Evolutionary conservation across 2,888 invertebrate species (phyloP), one percentile per base, ranked within the genome.

Genomic region (Exocentrus adspersus): DNA sequence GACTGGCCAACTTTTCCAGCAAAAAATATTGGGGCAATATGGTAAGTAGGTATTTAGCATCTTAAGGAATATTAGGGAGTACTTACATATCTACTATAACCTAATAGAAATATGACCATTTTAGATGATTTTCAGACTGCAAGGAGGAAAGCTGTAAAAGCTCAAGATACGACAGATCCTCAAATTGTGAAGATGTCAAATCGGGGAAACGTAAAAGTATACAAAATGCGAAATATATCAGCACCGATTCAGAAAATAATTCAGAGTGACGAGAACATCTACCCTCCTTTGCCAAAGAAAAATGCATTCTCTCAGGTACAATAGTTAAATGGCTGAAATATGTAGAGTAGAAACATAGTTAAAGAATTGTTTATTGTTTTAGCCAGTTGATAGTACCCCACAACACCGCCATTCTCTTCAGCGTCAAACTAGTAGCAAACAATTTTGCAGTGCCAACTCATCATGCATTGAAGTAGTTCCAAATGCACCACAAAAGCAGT

Each of bases 51-150:
- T n/a, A n/a, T n/a, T n/a, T n/a, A n/a, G 4, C 7, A 6, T 28
- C 28, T 28, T 4, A 28, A 28, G 4, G 28, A 28, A 28, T 28
- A 7, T 28, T 28, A 28, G 7, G 28, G 4, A 28, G 5, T n/a
- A n/a, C n/a, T n/a, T n/a, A n/a, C n/a, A n/a, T n/a, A n/a, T n/a
- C n/a, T n/a, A n/a, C 28, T 28, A 28, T 28, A 28, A 28, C 4
- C 4, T 28, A 28, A 6, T 4, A 6, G 7, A 28, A 28, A 28
- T 2, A 14, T 12, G 14, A 43, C 17, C 4, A 5, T 43, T 43
- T 43, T 43, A 43, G 43, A 43, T 16, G 43, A 43, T 43, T 43
- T 43, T 17, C 43, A 17, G 17, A 43, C 43, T 43, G 43, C 43
- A 17, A 43, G 17, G 17, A 16, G 17, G 17, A 43, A 43, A 43